These are phyloP conservation scores for Anadara kagoshimensis DNA, from an alignment of 1,140 invertebrate genomes.

Conservation along the genomic window DNA sequence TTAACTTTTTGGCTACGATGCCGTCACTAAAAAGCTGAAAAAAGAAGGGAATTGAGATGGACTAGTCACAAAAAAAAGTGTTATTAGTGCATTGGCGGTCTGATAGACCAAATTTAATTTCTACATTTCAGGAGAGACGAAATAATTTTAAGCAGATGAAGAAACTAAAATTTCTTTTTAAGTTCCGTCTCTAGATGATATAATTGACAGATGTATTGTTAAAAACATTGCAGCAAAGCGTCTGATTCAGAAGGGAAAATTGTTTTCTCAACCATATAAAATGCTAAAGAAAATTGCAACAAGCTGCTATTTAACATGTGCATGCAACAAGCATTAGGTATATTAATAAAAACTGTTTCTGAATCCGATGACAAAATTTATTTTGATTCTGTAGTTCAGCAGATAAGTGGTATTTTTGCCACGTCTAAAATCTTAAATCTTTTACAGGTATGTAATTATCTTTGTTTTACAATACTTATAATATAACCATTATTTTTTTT, in stretches of 20 bases:
- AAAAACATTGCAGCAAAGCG: neutral
- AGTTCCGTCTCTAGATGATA: neutral
- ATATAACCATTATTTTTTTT: no score
- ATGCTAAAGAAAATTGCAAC: slow-evolving; percentile 10
- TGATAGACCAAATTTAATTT: neutral
- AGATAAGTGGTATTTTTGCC: no score
- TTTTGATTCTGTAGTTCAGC: no score
- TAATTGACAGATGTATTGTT: neutral
- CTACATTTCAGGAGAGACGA: neutral
- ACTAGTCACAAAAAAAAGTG: neutral
- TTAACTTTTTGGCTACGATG: slow-evolving; percentile 1
- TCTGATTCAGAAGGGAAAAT: neutral
- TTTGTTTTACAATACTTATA: no score
- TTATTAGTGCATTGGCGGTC: neutral
- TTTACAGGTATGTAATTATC: no score
- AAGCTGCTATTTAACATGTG: no score
- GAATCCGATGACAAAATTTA: no score
- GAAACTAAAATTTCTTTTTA: neutral
- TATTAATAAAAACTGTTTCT: no score
- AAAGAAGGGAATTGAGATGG: neutral
- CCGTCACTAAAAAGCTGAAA: neutral
- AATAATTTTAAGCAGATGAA: neutral
- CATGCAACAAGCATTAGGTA: no score
- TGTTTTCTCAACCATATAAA: slow-evolving; percentile 6
- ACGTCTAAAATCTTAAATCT: no score